A percentile compares a stretch with the other conserved stretches of the same genome.
Conservation (phyloP, 2,888 invertebrate species). For the Teleogryllus oceanicus region DNA sequence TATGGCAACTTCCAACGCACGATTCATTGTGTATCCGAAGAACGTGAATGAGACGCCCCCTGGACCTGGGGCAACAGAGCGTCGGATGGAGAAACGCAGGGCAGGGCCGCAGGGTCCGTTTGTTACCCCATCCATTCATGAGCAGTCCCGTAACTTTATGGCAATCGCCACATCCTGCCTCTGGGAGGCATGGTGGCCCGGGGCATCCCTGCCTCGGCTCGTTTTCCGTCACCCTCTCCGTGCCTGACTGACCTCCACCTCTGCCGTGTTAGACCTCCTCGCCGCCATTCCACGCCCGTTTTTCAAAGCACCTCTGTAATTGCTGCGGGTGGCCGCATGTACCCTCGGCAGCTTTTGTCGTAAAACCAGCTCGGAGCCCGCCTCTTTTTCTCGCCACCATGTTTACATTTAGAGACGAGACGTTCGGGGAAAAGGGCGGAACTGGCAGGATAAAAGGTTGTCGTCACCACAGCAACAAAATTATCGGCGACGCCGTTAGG, state of each 20-base stretch:
- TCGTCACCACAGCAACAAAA: background rate
- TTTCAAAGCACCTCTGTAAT: background rate
- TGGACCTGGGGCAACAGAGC: background rate
- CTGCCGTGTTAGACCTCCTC: background rate
- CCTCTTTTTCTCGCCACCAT: background rate
- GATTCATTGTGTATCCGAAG: background rate
- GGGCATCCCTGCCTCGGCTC: no score
- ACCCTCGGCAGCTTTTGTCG: background rate
- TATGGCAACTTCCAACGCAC: background rate
- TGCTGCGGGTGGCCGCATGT: background rate
- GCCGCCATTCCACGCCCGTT: background rate
- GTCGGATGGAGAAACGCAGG: background rate
- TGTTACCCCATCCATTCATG: background rate
- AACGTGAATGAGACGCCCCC: background rate
- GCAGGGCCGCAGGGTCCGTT: background rate
- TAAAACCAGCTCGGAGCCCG: background rate
- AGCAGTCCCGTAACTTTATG: slow-evolving; percentile 18
- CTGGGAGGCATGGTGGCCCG: background rate
- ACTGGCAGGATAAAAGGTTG: background rate
- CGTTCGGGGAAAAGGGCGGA: background rate
- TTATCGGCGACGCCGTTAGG: background rate
- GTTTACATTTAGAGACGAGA: background rate
- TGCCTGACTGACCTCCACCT: background rate
- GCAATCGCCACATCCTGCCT: background rate
- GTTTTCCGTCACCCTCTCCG: background rate